These are phyloP conservation scores for Nephrocerus scutellatus DNA, from an alignment of 2,888 invertebrate genomes.

Conservation along the genomic window DNA sequence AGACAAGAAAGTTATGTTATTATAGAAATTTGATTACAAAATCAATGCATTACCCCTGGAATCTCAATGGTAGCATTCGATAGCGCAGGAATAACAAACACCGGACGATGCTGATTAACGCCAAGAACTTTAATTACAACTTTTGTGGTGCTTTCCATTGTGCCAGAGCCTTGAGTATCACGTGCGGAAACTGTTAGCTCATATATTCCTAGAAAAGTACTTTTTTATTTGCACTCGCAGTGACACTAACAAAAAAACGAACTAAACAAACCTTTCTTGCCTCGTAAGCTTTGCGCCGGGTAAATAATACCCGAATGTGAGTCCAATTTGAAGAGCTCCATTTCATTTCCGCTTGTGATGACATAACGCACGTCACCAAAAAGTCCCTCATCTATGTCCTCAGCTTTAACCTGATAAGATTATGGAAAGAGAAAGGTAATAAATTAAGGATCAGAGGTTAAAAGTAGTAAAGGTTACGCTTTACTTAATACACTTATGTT, in stretches of 20 bases:
- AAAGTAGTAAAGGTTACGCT: too few relatives aligned
- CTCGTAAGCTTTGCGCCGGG: slow-evolving; percentile 64
- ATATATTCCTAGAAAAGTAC: slow-evolving; percentile 44
- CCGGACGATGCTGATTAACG: slow-evolving; percentile 76
- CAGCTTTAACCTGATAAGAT: slow-evolving; percentile 66
- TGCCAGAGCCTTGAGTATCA: slow-evolving; percentile 64
- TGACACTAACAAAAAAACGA: background rate
- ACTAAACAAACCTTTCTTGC: slow-evolving; percentile 47
- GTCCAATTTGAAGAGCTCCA: slow-evolving; percentile 67
- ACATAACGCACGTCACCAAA: slow-evolving; percentile 71
- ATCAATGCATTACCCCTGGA: slow-evolving; percentile 58
- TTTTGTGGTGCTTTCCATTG: slow-evolving; percentile 59
- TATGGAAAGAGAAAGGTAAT: slow-evolving; percentile 3
- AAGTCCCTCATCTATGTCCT: slow-evolving; percentile 70
- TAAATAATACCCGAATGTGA: slow-evolving; percentile 72
- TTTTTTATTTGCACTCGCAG: background rate
- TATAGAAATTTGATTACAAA: slow-evolving; percentile 5
- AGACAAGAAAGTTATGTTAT: background rate
- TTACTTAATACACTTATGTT: too few relatives aligned
- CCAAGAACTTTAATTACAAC: slow-evolving; percentile 70
- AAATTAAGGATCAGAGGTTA: slow-evolving; percentile 18
- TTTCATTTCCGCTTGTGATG: slow-evolving; percentile 62
- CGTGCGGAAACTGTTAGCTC: slow-evolving; percentile 65
- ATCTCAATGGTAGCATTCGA: slow-evolving; percentile 72
- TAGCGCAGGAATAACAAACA: slow-evolving; percentile 68